Percentiles rank a stretch among this genome's conserved stretches.
phyloP scores from a whole-genome alignment of 2,113 vertebrate species.

The Dromas ardeola region DNA sequence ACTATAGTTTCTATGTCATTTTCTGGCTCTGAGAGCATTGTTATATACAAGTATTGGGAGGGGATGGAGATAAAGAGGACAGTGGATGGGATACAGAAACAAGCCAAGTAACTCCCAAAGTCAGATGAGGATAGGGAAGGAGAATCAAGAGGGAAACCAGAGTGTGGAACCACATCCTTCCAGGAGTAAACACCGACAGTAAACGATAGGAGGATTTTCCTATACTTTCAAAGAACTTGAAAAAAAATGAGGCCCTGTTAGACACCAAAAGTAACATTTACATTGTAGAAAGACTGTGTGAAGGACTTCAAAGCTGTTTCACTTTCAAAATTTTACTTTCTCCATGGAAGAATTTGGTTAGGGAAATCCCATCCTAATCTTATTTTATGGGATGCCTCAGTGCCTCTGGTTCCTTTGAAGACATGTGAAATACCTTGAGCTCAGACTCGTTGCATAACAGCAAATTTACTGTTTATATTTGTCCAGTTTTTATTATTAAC shows the following conservation, averaged over 20 bases:
- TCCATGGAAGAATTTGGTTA: background rate
- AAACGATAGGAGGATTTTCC: background rate
- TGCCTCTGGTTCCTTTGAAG: background rate
- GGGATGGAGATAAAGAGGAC: rapidly evolving
- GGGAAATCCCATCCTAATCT: background rate
- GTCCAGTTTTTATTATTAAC: background rate
- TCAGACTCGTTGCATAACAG: background rate
- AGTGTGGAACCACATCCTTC: background rate
- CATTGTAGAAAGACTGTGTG: background rate
- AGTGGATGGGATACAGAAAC: background rate
- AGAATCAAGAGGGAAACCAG: background rate
- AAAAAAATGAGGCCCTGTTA: background rate
- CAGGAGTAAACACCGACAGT: background rate
- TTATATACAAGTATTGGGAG: no score
- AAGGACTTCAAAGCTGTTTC: background rate
- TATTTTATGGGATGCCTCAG: background rate
- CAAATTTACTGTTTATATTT: background rate
- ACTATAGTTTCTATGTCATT: background rate
- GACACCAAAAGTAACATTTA: background rate
- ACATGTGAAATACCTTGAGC: background rate
- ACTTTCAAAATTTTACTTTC: background rate
- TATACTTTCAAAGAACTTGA: background rate
- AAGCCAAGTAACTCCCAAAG: background rate
- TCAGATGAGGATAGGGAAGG: background rate
- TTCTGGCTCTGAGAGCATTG: background rate